Evolutionary conservation across 2,797 vertebrate genomes (phyloP).

Genomic region (Helostoma temminkii): DNA sequence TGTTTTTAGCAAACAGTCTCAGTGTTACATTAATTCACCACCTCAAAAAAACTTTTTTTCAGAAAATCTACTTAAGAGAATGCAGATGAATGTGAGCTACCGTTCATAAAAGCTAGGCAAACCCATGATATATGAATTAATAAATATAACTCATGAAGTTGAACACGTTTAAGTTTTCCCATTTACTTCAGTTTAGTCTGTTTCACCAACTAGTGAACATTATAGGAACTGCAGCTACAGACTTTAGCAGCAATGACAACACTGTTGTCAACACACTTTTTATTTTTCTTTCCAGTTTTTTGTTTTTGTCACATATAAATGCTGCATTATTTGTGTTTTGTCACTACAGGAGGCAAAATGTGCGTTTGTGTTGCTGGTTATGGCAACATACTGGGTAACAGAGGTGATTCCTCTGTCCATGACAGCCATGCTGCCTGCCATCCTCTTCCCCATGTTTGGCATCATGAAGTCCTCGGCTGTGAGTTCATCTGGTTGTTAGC

Average conservation of each 20-base stretch:
- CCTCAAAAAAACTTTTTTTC: too few species aligned
- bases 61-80: too few species aligned
- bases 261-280: too few species aligned
- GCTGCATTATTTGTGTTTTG: neutral
- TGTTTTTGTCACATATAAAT: neutral
- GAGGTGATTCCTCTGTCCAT: constrained; percentile 89
- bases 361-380: constrained; percentile 87
- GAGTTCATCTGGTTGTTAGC: constrained; percentile 39
- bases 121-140: too few species aligned
- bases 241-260: neutral
- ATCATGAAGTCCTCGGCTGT: constrained; percentile 89
- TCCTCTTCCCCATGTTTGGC: constrained; percentile 91
- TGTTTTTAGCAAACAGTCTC: neutral
- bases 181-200: neutral
- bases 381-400: constrained; percentile 90
- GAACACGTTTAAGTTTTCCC: too few species aligned
- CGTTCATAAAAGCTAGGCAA: too few species aligned
- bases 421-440: constrained; percentile 90
- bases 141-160: too few species aligned
- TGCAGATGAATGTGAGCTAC: too few species aligned
- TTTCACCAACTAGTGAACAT: neutral
- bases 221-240: neutral
- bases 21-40: neutral
- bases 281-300: too few species aligned
- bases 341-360: constrained; percentile 89